These are phyloP conservation scores for Vandiemenella viatica DNA, from an alignment of 2,888 invertebrate genomes.

Conservation along the genomic window DNA sequence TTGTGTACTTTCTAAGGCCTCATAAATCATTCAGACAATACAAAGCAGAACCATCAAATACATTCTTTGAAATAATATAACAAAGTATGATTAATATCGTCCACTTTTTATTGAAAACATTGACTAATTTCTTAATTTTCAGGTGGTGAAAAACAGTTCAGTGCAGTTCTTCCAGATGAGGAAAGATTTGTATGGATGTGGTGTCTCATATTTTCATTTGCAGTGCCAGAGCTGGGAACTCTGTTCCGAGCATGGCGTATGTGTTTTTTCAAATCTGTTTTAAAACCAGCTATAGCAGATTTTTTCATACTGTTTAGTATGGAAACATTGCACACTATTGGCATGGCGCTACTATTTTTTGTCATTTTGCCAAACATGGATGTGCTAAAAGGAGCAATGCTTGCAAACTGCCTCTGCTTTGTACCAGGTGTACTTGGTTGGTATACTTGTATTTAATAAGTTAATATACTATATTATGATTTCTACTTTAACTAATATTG, in stretches of 20 bases:
- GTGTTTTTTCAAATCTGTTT: constrained; percentile 73
- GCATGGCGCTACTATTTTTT: constrained; percentile 74
- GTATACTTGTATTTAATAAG: constrained; percentile 14
- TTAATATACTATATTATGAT: constrained; percentile 1
- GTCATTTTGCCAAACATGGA: constrained; percentile 82
- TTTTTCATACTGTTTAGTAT: constrained; percentile 59
- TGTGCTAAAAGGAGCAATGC: constrained; percentile 87
- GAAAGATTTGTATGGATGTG: constrained; percentile 88
- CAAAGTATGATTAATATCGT: too few relatives aligned
- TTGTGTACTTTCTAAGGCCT: too few relatives aligned
- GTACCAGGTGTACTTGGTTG: constrained; percentile 60
- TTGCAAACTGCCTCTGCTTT: constrained; percentile 89
- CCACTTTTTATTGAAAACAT: too few relatives aligned
- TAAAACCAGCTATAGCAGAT: constrained; percentile 28
- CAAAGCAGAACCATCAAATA: too few relatives aligned
- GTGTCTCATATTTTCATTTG: constrained; percentile 74
- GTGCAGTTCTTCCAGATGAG: constrained; percentile 63
- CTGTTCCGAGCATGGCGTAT: constrained; percentile 72
- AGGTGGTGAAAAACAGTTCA: constrained; percentile 78
- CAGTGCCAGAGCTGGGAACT: constrained; percentile 77
- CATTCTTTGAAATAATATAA: too few relatives aligned
- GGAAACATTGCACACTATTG: constrained; percentile 79
- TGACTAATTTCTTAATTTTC: too few relatives aligned
- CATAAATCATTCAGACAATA: too few relatives aligned
- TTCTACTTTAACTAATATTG: constrained; percentile 4